A percentile compares a stretch with the other conserved stretches of the same genome.
Conservation (phyloP, 2,888 invertebrate species). For the Vannuccia rotundouncinata region DNA sequence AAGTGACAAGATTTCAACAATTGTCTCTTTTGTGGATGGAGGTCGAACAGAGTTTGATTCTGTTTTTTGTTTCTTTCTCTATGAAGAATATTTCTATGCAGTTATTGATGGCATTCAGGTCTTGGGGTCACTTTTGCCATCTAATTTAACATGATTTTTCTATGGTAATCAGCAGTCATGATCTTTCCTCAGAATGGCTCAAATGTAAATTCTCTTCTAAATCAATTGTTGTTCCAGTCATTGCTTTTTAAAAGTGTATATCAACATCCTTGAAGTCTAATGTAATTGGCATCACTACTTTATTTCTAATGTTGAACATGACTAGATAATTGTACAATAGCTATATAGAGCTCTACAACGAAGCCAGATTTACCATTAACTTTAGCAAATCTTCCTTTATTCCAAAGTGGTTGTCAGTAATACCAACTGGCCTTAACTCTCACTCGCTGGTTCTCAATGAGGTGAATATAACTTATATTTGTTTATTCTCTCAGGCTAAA, state of each 20-base stretch:
- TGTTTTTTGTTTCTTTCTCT: background rate
- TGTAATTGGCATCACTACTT: background rate
- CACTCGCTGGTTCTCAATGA: too few species aligned
- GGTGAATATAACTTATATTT: too few species aligned
- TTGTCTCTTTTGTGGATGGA: background rate
- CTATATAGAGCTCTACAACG: too few species aligned
- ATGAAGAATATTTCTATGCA: background rate
- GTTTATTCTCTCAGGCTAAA: too few species aligned
- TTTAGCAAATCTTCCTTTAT: too few species aligned
- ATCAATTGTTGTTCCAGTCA: background rate
- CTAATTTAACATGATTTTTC: background rate
- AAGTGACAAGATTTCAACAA: too few species aligned
- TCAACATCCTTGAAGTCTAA: constrained; percentile 3
- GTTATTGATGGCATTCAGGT: background rate
- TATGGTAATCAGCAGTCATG: background rate
- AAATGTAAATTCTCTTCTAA: background rate
- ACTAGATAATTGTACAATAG: too few species aligned
- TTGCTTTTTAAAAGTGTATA: background rate
- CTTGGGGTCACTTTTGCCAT: background rate
- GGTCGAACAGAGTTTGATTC: background rate
- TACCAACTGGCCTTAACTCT: too few species aligned
- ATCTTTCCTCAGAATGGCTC: constrained; percentile 7
- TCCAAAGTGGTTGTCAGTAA: too few species aligned
- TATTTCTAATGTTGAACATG: background rate
- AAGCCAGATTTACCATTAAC: too few species aligned